Base-by-base conservation (phyloP, 2,113 vertebrate genomes). In the Stegastes partitus region DNA sequence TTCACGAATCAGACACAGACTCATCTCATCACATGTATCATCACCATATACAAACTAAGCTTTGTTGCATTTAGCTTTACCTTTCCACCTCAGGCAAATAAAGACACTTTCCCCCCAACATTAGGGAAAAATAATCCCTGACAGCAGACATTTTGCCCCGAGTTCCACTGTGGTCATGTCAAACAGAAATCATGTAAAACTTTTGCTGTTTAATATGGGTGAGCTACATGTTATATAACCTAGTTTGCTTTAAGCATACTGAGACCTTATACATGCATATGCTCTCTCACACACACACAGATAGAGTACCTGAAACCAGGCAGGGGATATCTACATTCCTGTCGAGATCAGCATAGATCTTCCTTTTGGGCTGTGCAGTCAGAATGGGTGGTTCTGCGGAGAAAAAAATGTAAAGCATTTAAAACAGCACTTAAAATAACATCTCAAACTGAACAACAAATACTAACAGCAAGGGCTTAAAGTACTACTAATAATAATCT, bases 291-390 rank as follows among this genome's bases (percentile, higher is more conserved):
- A 58, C 11, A 39, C 22, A 28, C 16, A 64, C 10, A n/a, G 21
- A 16, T 0, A 11, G 85, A 92, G 93, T 89, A 99, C 98, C 98
- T 95, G 95, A 94, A 2, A 96, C 97, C 71, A 91, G 93, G 86
- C 98, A 99, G 2, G 86, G 86, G 63, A 99, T 94, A 47, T 97
- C 96, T 74, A 97, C 93, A 0, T 91, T 96, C 74, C 94, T 96
- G 78, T 96, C 96, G n/a, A 93, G 94, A 47, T 96, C 95, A 1
- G 87, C 96, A 42, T 94, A 77, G 73, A 96, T 95, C 85, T 93
- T 95, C 0, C 71, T 91, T 69, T 92, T 91, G 0, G 97, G 97
- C 26, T 96, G 94, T 6, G 92, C 83, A 0, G 94, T 95, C 18
- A 99, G 96, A 79, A 95, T 94, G 0, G 98, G 98, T 0, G 93